A percentile compares a stretch with the other conserved stretches of the same genome.
Evolutionary conservation across 1,140 invertebrate genomes (phyloP).

Genomic region (Penaeus japonicus): DNA sequence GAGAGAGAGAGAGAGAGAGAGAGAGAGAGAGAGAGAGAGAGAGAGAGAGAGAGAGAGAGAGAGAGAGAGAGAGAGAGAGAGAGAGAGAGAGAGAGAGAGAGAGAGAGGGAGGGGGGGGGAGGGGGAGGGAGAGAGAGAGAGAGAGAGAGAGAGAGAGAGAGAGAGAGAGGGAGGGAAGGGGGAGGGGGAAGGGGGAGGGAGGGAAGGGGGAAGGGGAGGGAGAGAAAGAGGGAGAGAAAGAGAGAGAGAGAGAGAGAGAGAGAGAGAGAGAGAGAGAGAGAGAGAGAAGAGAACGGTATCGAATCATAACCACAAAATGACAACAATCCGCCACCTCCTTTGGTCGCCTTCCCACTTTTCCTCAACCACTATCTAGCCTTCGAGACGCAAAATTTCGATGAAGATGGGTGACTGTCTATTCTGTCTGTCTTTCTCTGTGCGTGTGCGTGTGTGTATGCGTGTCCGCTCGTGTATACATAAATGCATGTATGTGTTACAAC

Average conservation of each 20-base stretch:
- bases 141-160: neutral
- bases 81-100: conserved; percentile 7
- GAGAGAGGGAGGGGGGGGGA: neutral
- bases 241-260: neutral
- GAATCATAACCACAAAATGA: too few relatives aligned
- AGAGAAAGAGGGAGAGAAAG: neutral
- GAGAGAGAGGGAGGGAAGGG: neutral
- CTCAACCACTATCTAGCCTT: too few relatives aligned
- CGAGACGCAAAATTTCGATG: too few relatives aligned
- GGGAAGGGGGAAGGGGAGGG: neutral
- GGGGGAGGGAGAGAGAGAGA: neutral
- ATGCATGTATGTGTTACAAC: neutral
- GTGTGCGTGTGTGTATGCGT: neutral
- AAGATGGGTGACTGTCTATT: too few relatives aligned
- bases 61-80: neutral
- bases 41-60: neutral
- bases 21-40: neutral
- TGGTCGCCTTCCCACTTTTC: too few relatives aligned
- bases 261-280: neutral
- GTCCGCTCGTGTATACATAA: neutral
- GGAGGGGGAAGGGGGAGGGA: neutral
- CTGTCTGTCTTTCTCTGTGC: neutral
- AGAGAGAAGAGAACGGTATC: neutral
- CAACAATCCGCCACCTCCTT: too few relatives aligned
- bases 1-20: neutral